phyloP scores from a whole-genome alignment of 2,113 vertebrate genomes.

The Aegypius monachus region DNA sequence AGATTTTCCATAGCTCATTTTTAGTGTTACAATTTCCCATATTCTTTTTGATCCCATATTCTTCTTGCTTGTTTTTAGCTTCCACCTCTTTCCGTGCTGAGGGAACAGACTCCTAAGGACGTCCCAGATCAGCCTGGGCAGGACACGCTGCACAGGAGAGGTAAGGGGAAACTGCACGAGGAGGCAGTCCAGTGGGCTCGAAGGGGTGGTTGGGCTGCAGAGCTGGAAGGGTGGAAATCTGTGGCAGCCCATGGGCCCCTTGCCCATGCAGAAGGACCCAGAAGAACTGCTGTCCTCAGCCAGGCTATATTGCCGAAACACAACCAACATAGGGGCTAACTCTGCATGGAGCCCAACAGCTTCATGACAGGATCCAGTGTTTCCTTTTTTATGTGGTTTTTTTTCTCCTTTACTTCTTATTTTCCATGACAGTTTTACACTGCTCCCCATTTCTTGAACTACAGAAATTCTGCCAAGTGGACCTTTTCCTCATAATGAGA shows the following conservation, averaged over 20 bases:
- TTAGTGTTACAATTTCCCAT: background rate
- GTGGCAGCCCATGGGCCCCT: background rate
- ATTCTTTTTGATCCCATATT: background rate
- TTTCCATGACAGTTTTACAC: background rate
- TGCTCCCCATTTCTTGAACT: background rate
- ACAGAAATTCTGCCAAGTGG: background rate
- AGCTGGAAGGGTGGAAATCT: background rate
- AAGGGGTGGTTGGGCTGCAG: background rate
- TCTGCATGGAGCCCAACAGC: background rate
- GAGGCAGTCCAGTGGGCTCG: background rate
- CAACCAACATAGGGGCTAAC: background rate
- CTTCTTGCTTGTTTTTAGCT: background rate
- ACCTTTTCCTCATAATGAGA: background rate
- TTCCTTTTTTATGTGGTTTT: background rate
- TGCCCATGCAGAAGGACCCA: background rate
- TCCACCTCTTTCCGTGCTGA: background rate
- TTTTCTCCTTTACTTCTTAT: background rate
- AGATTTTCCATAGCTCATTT: background rate
- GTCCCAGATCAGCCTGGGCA: background rate
- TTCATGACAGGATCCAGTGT: background rate
- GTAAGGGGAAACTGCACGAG: background rate
- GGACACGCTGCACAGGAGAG: accelerated
- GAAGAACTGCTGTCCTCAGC: background rate
- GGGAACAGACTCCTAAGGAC: background rate
- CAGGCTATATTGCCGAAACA: background rate